Conservation (phyloP, 2,797 vertebrate species). For the Diglossa cyanea region DNA sequence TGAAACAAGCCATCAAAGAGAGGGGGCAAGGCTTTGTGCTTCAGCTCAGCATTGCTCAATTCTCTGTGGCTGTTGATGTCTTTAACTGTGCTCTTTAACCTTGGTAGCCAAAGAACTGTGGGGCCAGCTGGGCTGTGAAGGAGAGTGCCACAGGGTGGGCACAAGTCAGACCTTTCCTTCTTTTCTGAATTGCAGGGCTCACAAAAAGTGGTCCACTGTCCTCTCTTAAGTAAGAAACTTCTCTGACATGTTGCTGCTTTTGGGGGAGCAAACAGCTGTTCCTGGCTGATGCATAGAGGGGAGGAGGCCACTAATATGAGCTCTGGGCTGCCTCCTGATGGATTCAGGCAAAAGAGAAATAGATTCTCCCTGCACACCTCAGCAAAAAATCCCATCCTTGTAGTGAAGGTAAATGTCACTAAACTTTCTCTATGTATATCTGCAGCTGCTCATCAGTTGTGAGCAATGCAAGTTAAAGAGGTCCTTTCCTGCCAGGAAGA, state of each 20-base stretch:
- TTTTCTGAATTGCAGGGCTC: neutral
- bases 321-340: neutral
- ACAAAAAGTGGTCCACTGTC: neutral
- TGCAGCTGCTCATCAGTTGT: neutral
- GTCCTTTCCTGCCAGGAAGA: neutral
- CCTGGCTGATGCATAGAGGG: neutral
- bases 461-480: neutral
- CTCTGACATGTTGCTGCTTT: fast-evolving
- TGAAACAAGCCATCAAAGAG: neutral
- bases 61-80: neutral
- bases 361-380: fast-evolving
- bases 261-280: neutral
- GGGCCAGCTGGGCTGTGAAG: neutral
- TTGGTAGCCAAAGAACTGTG: neutral
- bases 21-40: neutral
- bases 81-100: neutral
- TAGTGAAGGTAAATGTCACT: neutral
- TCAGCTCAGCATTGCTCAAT: neutral
- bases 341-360: neutral
- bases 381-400: neutral
- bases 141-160: neutral
- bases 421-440: neutral
- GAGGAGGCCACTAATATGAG: fast-evolving
- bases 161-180: neutral
- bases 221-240: neutral